Evolutionary conservation across 2,113 vertebrate genomes (phyloP).

Genomic region (Eublepharis macularius): DNA sequence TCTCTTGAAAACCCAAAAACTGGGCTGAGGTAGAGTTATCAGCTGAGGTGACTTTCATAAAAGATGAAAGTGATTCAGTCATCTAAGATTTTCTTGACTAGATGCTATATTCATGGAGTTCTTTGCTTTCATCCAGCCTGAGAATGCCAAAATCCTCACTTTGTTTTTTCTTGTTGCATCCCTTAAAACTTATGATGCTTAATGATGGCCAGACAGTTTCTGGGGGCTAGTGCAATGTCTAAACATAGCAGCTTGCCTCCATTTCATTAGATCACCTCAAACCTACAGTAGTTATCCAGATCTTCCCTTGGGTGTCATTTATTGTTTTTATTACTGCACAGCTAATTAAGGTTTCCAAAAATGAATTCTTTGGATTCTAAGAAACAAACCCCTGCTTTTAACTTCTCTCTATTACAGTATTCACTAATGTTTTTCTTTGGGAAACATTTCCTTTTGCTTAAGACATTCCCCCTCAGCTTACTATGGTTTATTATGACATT

Average conservation of each 20-base stretch:
- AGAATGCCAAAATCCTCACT: slow-evolving; percentile 30
- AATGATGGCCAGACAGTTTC: not conserved
- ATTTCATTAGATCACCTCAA: slow-evolving; percentile 9
- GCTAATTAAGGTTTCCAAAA: slow-evolving; percentile 37
- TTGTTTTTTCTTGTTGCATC: slow-evolving; percentile 24
- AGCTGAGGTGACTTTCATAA: not conserved
- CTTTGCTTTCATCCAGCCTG: not conserved
- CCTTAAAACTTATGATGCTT: slow-evolving; percentile 24
- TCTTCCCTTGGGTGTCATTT: slow-evolving; percentile 29
- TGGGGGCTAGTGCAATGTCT: slow-evolving; percentile 11
- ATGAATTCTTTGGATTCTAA: slow-evolving; percentile 33
- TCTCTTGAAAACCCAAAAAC: not conserved
- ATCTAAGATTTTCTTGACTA: slow-evolving; percentile 21
- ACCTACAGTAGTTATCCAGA: slow-evolving; percentile 21
- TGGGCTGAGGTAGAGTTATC: too few relatives aligned
- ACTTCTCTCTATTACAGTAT: slow-evolving; percentile 21
- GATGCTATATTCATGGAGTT: not conserved
- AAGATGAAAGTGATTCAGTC: not conserved
- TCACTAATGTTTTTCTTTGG: slow-evolving; percentile 27
- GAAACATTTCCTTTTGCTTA: slow-evolving; percentile 38
- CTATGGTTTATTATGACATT: not conserved
- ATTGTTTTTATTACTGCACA: slow-evolving; percentile 9
- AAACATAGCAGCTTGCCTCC: slow-evolving; percentile 14
- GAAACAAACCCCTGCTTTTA: slow-evolving; percentile 31
- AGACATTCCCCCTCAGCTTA: slow-evolving; percentile 11